Evolutionary conservation across 2,113 vertebrate species (phyloP).

Genomic region (Triplophysa siluroides): DNA sequence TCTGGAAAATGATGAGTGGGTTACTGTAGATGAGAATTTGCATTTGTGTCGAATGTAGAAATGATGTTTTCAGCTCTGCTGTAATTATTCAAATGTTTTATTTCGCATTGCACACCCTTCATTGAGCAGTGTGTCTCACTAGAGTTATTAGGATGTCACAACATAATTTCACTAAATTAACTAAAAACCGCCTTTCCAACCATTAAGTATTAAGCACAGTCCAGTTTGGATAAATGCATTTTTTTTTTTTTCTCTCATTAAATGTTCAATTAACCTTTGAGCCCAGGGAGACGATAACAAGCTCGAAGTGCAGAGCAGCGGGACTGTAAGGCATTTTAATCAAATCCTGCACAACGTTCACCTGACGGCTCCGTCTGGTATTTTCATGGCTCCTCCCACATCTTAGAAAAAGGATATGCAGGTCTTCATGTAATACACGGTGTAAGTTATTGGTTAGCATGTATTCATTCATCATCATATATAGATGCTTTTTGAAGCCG

Average conservation of each 20-base stretch:
- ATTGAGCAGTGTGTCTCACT: constrained; percentile 4
- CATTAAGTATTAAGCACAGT: constrained; percentile 35
- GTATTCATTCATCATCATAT: neutral
- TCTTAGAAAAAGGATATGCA: constrained; percentile 58
- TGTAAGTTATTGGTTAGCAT: constrained; percentile 22
- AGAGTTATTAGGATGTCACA: constrained; percentile 33
- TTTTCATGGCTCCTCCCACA: constrained; percentile 43
- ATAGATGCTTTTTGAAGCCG: neutral
- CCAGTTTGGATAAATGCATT: constrained; percentile 15
- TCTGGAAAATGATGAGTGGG: neutral
- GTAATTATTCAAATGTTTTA: constrained; percentile 28
- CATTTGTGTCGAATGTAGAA: constrained; percentile 29
- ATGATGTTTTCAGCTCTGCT: neutral
- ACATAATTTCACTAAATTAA: constrained; percentile 33
- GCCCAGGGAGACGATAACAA: constrained; percentile 45
- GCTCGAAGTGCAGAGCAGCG: constrained; percentile 44
- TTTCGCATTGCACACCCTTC: constrained; percentile 11
- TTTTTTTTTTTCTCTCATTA: constrained; percentile 14
- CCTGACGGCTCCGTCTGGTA: constrained; percentile 71
- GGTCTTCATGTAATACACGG: too few relatives aligned
- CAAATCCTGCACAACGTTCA: constrained; percentile 60
- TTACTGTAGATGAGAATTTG: constrained; percentile 15
- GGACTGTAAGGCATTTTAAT: constrained; percentile 62
- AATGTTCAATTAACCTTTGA: constrained; percentile 48
- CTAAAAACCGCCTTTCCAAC: constrained; percentile 14